Evolutionary conservation across 2,888 invertebrate genomes (phyloP).

Genomic region (Coremacera marginata): DNA sequence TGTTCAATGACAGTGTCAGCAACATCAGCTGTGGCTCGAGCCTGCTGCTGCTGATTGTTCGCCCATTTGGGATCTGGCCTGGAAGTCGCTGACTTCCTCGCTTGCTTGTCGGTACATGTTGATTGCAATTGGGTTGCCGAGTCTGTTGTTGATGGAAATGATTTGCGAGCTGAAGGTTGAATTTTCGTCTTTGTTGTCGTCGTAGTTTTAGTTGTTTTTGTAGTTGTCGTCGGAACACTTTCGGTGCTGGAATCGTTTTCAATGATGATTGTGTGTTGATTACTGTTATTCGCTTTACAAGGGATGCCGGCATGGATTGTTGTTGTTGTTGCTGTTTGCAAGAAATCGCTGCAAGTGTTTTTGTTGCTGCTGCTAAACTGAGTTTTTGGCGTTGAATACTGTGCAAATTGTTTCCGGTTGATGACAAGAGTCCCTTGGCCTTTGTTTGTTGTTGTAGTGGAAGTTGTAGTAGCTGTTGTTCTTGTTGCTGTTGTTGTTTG

Average conservation of each 20-base stretch:
- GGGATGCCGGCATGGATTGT: background rate
- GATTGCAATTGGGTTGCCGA: background rate
- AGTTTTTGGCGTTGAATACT: conserved; percentile 45
- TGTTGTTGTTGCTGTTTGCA: background rate
- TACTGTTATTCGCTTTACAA: background rate
- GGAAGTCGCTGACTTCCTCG: background rate
- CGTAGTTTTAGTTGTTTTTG: background rate
- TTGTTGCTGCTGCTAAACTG: conserved; percentile 26
- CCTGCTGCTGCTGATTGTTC: conserved; percentile 8
- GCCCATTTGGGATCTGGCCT: background rate
- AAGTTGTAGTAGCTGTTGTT: conserved; percentile 28
- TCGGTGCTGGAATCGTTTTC: conserved; percentile 28
- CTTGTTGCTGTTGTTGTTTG: conserved; percentile 45
- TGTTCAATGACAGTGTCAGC: background rate
- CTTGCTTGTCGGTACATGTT: background rate
- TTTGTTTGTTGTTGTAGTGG: conserved; percentile 42
- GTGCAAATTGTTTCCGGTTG: conserved; percentile 60
- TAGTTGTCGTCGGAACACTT: conserved; percentile 20
- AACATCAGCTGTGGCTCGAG: conserved; percentile 34
- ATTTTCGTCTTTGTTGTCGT: background rate
- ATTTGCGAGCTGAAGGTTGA: background rate
- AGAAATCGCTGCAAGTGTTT: background rate
- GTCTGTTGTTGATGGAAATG: background rate
- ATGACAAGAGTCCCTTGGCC: conserved; percentile 38
- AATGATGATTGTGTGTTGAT: conserved; percentile 16